Conservation (phyloP, 2,113 vertebrate genomes). For the Noturus placidus region DNA sequence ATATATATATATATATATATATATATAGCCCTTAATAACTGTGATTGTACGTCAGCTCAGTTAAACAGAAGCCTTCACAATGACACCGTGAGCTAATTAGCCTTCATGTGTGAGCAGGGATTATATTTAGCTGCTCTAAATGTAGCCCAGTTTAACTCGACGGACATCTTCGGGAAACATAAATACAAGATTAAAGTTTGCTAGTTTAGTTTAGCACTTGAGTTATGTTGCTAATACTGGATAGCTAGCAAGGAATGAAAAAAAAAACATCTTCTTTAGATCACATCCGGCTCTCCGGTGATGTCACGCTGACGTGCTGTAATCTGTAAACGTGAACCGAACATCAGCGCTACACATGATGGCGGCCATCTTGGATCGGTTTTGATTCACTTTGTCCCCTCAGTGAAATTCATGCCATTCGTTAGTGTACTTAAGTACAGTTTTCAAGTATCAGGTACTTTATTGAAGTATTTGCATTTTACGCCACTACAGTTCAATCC, state of each 20-base stretch:
- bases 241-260: not conserved
- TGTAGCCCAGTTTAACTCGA: not conserved
- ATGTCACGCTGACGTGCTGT: not conserved
- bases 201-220: not conserved
- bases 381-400: not conserved
- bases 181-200: not conserved
- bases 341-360: not conserved
- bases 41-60: conserved; percentile 6
- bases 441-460: not conserved
- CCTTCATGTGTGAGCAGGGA: conserved; percentile 4
- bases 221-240: not conserved
- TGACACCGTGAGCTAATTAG: conserved; percentile 29
- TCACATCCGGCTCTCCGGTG: not conserved
- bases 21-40: not conserved
- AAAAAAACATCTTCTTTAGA: not conserved
- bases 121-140: conserved; percentile 12
- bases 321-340: not conserved
- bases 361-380: conserved; percentile 4
- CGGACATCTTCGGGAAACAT: not conserved
- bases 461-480: not conserved
- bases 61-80: conserved; percentile 20
- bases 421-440: not conserved
- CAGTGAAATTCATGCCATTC: not conserved
- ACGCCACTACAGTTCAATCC: not conserved
- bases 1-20: too few species aligned